Conservation (phyloP, 1,140 invertebrate species). For the Drosophila eugracilis region DNA sequence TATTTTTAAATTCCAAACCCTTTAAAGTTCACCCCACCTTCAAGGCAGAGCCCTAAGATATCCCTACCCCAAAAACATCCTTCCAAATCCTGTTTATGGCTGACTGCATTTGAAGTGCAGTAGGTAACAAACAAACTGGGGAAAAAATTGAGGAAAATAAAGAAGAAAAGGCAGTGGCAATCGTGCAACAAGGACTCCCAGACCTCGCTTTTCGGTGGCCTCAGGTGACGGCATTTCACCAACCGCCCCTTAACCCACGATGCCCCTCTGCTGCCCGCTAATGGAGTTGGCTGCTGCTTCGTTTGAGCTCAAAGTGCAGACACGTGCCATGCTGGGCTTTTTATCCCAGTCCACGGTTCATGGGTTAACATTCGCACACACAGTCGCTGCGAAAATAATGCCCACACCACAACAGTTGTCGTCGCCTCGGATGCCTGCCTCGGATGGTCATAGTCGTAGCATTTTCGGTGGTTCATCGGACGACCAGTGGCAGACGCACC, state of each 20-base stretch:
- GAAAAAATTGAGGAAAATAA: constrained; percentile 15
- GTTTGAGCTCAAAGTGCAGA: constrained; percentile 77
- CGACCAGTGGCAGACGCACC: constrained; percentile 52
- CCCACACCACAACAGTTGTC: constrained; percentile 39
- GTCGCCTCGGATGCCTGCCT: constrained; percentile 55
- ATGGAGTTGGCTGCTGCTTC: constrained; percentile 62
- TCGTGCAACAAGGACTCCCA: constrained; percentile 30
- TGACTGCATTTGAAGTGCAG: constrained; percentile 76
- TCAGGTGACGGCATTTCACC: constrained; percentile 44
- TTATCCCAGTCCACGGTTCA: constrained; percentile 14
- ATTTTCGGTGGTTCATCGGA: constrained; percentile 61
- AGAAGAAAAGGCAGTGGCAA: constrained; percentile 16
- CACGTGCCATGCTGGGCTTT: constrained; percentile 60
- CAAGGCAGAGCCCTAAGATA: not conserved
- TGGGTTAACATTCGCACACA: constrained; percentile 55
- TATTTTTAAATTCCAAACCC: not conserved
- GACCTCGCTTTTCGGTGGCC: constrained; percentile 31
- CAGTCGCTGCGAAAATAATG: constrained; percentile 65
- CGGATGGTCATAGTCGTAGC: not conserved
- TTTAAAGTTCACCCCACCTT: constrained; percentile 3
- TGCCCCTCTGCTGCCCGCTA: constrained; percentile 36
- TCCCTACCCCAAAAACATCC: constrained; percentile 10
- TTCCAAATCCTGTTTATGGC: constrained; percentile 44
- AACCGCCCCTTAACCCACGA: not conserved
- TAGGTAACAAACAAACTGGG: constrained; percentile 55